phyloP scores from a whole-genome alignment of 2,797 vertebrate genomes.

The Pangasius macronema region DNA sequence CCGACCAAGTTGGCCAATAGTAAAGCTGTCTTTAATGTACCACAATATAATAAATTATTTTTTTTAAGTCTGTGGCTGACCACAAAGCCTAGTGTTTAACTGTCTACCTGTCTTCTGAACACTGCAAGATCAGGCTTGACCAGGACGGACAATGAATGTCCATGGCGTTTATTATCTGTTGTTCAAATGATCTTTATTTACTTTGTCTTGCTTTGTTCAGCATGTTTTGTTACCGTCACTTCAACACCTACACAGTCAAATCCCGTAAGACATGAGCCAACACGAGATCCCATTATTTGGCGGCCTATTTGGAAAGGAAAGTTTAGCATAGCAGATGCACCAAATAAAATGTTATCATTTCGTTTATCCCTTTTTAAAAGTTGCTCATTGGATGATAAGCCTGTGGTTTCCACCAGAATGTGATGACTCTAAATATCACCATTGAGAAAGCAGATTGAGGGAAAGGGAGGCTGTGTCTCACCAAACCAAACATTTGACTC shows the following conservation, averaged over 20 bases:
- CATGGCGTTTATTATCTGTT: conserved; percentile 42
- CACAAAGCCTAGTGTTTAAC: background rate
- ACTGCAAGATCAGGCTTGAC: conserved; percentile 66
- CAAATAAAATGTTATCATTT: background rate
- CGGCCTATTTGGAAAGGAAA: background rate
- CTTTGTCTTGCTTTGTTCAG: conserved; percentile 56
- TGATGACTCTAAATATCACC: conserved; percentile 58
- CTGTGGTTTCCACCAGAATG: conserved; percentile 57
- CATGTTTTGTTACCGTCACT: conserved; percentile 56
- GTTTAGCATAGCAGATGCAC: background rate
- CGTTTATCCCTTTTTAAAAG: background rate
- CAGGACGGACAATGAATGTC: conserved; percentile 50
- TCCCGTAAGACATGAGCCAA: background rate
- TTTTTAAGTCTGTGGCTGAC: background rate
- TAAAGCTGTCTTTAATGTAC: background rate
- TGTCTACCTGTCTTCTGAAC: conserved; percentile 24
- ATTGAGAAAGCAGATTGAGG: conserved; percentile 52
- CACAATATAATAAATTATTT: background rate
- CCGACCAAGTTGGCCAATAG: background rate
- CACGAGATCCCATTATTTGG: background rate
- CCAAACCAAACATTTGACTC: conserved; percentile 49
- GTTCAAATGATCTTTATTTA: conserved; percentile 45
- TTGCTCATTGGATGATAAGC: conserved; percentile 20
- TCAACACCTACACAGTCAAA: conserved; percentile 5
- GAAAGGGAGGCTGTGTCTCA: conserved; percentile 45